A percentile compares a stretch with the other conserved stretches of the same genome.
These are phyloP conservation scores for Phacellophora camtschatica DNA, from an alignment of 30 jellyfish, hydroid and myxozoan genomes.

Conservation along the genomic window DNA sequence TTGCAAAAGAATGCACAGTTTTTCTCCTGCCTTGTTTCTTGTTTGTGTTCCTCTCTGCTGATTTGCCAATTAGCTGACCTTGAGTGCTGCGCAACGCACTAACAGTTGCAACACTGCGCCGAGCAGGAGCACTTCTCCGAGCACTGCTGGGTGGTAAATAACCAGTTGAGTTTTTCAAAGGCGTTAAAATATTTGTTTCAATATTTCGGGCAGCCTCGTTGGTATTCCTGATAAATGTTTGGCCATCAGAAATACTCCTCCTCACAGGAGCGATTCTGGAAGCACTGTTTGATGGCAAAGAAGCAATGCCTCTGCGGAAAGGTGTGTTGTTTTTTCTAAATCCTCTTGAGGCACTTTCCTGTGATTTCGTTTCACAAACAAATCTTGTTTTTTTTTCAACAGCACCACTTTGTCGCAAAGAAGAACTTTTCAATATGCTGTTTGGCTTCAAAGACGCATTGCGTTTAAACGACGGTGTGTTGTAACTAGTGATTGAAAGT, in stretches of 20 bases:
- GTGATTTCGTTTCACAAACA: background rate
- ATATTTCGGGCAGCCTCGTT: background rate
- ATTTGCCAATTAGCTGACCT: background rate
- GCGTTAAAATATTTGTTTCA: background rate
- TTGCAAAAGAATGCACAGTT: background rate
- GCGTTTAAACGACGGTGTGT: background rate
- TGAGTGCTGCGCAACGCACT: background rate
- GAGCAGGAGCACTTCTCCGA: background rate
- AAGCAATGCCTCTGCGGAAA: background rate
- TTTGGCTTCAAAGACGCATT: background rate
- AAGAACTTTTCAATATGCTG: background rate
- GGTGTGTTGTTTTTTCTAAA: background rate
- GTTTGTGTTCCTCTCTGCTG: background rate
- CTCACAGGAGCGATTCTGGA: constrained; percentile 45
- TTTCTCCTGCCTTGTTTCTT: constrained; percentile 19
- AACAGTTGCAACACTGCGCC: background rate
- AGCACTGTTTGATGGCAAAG: constrained; percentile 33
- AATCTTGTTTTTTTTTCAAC: background rate
- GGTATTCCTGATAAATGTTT: no score
- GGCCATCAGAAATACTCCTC: background rate
- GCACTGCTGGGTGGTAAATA: background rate
- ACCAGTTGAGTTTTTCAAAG: background rate
- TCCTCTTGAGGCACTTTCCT: background rate
- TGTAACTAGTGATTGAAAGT: background rate
- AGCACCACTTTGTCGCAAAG: background rate